Evolutionary conservation across 2,797 vertebrate genomes (phyloP), one percentile per base, ranked within the genome.

Genomic region (Lates japonicus): DNA sequence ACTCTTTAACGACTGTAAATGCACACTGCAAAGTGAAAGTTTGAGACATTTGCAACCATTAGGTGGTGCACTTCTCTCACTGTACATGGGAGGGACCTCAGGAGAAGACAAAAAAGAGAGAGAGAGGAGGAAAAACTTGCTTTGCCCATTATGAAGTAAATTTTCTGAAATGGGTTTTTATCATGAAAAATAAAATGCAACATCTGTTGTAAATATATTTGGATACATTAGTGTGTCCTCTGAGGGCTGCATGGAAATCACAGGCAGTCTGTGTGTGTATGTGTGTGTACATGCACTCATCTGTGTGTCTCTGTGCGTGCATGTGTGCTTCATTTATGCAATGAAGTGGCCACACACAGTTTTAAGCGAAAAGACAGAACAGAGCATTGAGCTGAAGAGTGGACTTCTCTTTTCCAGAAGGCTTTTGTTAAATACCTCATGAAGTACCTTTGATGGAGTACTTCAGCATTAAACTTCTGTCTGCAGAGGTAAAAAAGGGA

Each of bases 191-290:
- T 95, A 95, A 95, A 95, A 96, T 94, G 94, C 94, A 96, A 96
- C 95, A 96, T 96, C 95, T 96, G 96, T 93, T 95, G 94, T 94
- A 95, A 95, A 96, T 96, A 95, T 95, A 96, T 96, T 95, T 94
- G 94, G 95, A 95, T 95, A 94, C 94, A 95, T 95, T 95, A 95
- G 95, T 93, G 88, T 93, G 93, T 95, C 94, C 94, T 95, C 92
- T 87, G 94, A 93, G 95, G 90, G 84, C 78, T 77, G 80, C 85
- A 80, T 80, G 87, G 85, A 92, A 93, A 92, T 88, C 89, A 83
- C 84, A 84, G 81, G 78, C 88, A 62, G 67, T 54, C 31, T 51
- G 62, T 81, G 74, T 76, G 83, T 78, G 58, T 70, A 25, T 58
- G 70, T 52, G 75, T 71, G 67, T 5, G 70, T 46, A 66, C 58